Evolutionary conservation across 2,888 invertebrate species (phyloP).

Genomic region (Drosophila borborema): DNA sequence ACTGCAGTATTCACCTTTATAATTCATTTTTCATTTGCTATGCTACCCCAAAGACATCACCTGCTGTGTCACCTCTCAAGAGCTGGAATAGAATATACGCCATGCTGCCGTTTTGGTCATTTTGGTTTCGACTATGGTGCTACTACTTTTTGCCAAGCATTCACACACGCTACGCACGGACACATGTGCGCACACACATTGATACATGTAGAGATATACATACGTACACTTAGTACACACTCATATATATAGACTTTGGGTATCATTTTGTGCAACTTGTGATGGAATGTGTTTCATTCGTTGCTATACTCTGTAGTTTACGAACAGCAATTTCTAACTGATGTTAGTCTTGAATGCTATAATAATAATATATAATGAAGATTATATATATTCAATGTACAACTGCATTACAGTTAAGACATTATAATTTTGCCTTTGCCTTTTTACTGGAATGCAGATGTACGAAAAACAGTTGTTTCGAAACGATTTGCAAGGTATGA

Average conservation of each 20-base stretch:
- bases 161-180: slow-evolving; percentile 10
- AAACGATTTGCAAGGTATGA: not conserved
- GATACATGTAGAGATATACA: not conserved
- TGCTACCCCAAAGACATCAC: not conserved
- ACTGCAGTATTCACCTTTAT: not conserved
- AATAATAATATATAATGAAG: not conserved
- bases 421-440: too few relatives aligned
- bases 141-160: slow-evolving; percentile 21
- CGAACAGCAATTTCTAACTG: too few relatives aligned
- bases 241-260: not conserved
- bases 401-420: not conserved
- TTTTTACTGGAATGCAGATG: not conserved
- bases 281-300: slow-evolving; percentile 38
- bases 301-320: slow-evolving; percentile 12
- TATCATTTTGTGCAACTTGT: slow-evolving; percentile 24
- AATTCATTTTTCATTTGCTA: slow-evolving; percentile 15
- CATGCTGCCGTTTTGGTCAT: slow-evolving; percentile 21
- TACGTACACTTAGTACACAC: not conserved
- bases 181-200: not conserved
- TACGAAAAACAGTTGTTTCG: not conserved
- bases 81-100: not conserved
- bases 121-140: slow-evolving; percentile 21
- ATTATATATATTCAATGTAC: not conserved
- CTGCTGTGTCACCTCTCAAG: slow-evolving; percentile 35
- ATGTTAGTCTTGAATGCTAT: not conserved